Base-by-base conservation (phyloP, 2,888 invertebrate species). In the Eueremaeus valkanovi region DNA sequence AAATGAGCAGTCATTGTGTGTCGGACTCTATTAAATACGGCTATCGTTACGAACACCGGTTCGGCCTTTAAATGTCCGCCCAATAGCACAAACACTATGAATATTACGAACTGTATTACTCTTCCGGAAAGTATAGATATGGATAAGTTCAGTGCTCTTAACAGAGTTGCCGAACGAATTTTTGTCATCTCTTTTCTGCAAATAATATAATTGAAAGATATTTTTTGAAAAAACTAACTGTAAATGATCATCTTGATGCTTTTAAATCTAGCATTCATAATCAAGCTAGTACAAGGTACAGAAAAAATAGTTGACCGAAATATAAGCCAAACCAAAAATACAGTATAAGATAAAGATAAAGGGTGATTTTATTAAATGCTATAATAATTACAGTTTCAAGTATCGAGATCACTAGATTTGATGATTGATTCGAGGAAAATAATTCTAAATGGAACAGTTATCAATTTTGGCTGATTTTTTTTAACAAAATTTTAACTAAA, bases 21-120 rank as follows among this genome's bases (percentile, higher is more conserved):
- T 40, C 92, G 87, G 77, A 95, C 85, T 75, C 92, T 90, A 81
- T 92, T 93, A 85, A 92, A 95, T 83, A 94, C 90, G 11, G 93
- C 90, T 18, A 92, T 90, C 70, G 93, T 87, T 75, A 94, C 91
- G 84, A 93, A 95, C 21, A 93, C 79, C 82, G 88, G 82, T 79
- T 90, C 90, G 0, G 92, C 90, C 0, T 78, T 80, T n/a, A 80
- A 72, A 3, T 51, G 27, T 13, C 88, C 89, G 16, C 77, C 89
- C 45, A 85, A 89, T 42, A 85, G 83, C 1, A 92, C 85, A 81
- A 89, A 92, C 0, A 90, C 87, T 70, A 92, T 85, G 73, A 95
- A 86, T 5, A 92, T 92, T 77, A 91, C 88, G 82, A 90, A 92
- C 16, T 93, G 85, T 1, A 93, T 90, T 72, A 92, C 87, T 78